Base-by-base conservation (phyloP, 2,888 invertebrate genomes). In the Atherix ibis region DNA sequence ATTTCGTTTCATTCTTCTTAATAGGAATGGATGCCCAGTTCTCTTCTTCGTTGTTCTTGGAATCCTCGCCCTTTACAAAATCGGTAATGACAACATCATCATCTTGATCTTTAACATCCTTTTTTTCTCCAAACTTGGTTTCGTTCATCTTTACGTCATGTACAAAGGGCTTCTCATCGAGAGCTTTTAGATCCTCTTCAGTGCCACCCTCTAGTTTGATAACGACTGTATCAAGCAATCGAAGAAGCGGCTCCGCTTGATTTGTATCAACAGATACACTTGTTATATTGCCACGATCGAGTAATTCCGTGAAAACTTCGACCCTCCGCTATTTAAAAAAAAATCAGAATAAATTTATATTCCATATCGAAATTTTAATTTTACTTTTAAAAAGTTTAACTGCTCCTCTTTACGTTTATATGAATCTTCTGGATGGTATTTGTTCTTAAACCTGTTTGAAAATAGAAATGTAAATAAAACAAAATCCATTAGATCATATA, bases 341-440 rank as follows among this genome's bases (percentile, higher is more conserved):
- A 37, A 41, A 16, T 33, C 37, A 32, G 9, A 13, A 35, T 12
- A 10, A 19, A 37, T 37, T 15, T 32, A 38, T 19, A 38, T 36
- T 34, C 10, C 9, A 14, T 19, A 22, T 28, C 25, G 16, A 46
- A 22, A 32, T 27, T 34, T 34, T 22, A 28, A 28, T n/a, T 18
- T 39, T 65, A 87, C 88, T 73, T 79, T 81, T 27, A 91, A 64
- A 37, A 84, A 80, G 36, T 67, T 63, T 36, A 78, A 65, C 49
- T 89, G 85, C 52, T 94, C 92, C 13, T 85, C 83, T 58, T 83
- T 87, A 36, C 88, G 68, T 58, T 83, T 89, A 19, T 82, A 71
- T 34, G 87, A 87, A 53, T 97, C 95, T 60, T 92, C 91, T 3
- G 98, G 98, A 61, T 98, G 97, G 56, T 97, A 99, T 67, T 97